Percentiles rank a stretch among this genome's conserved stretches.
Conservation (phyloP, 2,888 invertebrate species). For the Meiosimyza decipiens region DNA sequence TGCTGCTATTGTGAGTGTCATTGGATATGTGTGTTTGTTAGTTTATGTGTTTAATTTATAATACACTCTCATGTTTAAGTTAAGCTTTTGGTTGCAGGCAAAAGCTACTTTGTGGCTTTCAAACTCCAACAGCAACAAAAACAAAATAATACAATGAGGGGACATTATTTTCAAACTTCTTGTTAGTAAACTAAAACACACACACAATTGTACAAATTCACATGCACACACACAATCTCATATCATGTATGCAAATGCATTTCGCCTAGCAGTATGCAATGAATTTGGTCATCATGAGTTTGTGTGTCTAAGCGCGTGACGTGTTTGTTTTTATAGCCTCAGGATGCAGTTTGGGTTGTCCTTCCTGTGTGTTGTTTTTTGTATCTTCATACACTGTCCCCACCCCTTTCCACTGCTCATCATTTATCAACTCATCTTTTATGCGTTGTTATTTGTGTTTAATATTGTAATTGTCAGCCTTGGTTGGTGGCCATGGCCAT, state of each 20-base stretch:
- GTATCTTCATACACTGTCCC: neutral
- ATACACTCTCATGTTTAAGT: constrained; percentile 33
- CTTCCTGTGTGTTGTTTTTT: neutral
- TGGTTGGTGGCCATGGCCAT: constrained; percentile 49
- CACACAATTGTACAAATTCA: constrained; percentile 36
- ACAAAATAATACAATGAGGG: constrained; percentile 32
- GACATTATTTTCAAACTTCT: constrained; percentile 30
- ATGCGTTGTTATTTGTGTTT: constrained; percentile 53
- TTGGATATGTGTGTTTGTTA: constrained; percentile 19
- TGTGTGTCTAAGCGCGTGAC: neutral
- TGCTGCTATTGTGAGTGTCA: constrained; percentile 11
- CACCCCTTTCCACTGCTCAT: neutral
- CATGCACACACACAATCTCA: constrained; percentile 21
- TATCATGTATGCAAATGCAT: neutral
- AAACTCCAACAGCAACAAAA: constrained; percentile 45
- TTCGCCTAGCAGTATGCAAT: too few species aligned
- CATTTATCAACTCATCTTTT: neutral
- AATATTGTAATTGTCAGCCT: constrained; percentile 59
- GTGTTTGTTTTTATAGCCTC: constrained; percentile 30
- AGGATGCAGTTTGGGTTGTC: neutral
- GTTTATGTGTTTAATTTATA: constrained; percentile 32
- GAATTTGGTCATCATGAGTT: too few species aligned
- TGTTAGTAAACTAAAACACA: constrained; percentile 47
- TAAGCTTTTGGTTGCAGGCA: constrained; percentile 41
- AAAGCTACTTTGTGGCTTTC: constrained; percentile 63